A percentile compares a stretch with the other conserved stretches of the same genome.
Conservation (phyloP, 1,140 invertebrate genomes). For the Oryzaephilus surinamensis region DNA sequence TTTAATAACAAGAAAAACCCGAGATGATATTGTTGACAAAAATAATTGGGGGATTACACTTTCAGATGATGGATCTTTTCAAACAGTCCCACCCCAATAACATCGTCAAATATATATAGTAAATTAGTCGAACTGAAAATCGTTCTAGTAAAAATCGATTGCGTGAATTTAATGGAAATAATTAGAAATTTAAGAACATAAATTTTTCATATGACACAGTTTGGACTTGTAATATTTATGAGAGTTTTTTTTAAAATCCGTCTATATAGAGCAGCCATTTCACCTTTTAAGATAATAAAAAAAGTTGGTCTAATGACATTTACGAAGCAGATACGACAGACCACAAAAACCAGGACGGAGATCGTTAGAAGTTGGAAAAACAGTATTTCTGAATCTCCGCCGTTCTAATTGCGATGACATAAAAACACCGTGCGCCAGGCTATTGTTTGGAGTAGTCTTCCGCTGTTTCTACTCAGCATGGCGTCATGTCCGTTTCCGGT, state of each 20-base stretch:
- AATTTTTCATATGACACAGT: constrained; percentile 13
- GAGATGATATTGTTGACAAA: neutral
- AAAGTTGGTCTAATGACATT: constrained; percentile 27
- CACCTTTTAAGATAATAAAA: constrained; percentile 17
- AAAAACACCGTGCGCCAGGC: constrained; percentile 31
- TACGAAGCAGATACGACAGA: constrained; percentile 17
- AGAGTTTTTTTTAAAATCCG: neutral
- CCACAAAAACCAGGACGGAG: constrained; percentile 22
- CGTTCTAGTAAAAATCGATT: too few species aligned
- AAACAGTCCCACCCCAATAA: neutral
- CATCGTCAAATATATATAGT: neutral
- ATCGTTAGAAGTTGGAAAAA: constrained; percentile 25
- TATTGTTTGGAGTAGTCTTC: constrained; percentile 37
- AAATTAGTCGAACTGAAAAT: too few species aligned
- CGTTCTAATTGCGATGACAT: constrained; percentile 33
- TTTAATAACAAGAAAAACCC: neutral
- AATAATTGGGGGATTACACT: neutral
- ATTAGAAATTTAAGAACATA: constrained; percentile 2
- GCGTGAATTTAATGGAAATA: neutral
- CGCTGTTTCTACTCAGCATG: constrained; percentile 37
- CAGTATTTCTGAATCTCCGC: constrained; percentile 28
- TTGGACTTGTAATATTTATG: constrained; percentile 2
- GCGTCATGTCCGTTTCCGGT: constrained; percentile 38
- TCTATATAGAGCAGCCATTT: neutral
- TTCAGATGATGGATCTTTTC: neutral